Percentiles rank a stretch among this genome's conserved stretches.
These are phyloP conservation scores for Drosophila lacicola DNA, from an alignment of 2,888 invertebrate species.

Conservation along the genomic window DNA sequence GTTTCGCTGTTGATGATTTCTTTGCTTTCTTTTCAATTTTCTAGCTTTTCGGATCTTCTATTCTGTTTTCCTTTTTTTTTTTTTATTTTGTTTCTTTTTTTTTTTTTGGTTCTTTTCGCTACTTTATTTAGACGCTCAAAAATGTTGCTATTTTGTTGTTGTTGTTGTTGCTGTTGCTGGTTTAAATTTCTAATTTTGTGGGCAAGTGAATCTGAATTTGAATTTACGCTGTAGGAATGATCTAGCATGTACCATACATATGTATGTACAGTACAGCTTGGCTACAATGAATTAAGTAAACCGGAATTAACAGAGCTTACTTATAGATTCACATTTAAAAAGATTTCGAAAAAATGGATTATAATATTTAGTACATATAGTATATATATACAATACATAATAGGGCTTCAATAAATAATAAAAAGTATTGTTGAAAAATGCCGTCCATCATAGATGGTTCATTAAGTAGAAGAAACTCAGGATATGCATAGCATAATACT, in stretches of 20 bases:
- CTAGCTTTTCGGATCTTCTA: conserved; percentile 37
- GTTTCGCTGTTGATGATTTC: conserved; percentile 45
- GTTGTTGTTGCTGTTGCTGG: conserved; percentile 44
- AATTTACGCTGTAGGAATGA: conserved; percentile 69
- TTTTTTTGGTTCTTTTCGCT: conserved; percentile 45
- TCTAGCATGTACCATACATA: conserved; percentile 51
- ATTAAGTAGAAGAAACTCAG: no score
- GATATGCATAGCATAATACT: no score
- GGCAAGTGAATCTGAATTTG: conserved; percentile 80
- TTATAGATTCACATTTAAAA: no score
- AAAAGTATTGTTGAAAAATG: no score
- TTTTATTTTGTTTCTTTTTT: conserved; percentile 12
- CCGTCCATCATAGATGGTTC: no score
- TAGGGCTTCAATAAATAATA: no score
- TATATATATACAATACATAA: no score
- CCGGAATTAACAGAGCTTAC: no score
- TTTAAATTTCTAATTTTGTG: conserved; percentile 80
- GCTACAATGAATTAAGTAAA: conserved; percentile 1
- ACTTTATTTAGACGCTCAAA: conserved; percentile 73
- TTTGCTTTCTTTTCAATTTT: conserved; percentile 44
- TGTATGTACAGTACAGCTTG: conserved; percentile 33
- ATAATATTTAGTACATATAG: no score
- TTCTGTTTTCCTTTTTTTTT: conserved; percentile 27
- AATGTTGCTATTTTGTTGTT: conserved; percentile 64
- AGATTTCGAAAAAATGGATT: no score